Base-by-base conservation (phyloP, 2,888 invertebrate species). In the Thalpophila matura region DNA sequence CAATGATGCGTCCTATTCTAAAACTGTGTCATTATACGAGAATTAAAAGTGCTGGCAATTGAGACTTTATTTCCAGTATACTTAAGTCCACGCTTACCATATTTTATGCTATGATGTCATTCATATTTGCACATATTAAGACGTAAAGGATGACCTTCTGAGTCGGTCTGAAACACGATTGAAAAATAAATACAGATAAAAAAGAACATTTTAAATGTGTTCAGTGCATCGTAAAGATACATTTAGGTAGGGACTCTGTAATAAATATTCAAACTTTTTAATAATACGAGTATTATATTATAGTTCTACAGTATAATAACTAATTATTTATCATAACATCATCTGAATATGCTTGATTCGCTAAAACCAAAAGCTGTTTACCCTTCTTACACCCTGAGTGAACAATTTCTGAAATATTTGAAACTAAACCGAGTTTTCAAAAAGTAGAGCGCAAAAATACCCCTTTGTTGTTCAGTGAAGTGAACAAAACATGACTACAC, bases 51-150 rank as follows among this genome's bases (percentile, higher is more conserved):
- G 38, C 27, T 40, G 7, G 63, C 56, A 68, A 63, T 63, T 63
- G 46, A 56, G 46, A 42, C 68, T 35, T 45, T 35, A 61, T 47
- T 57, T 51, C 64, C 29, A 47, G 35, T 33, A 16, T 12, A 45
- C 40, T 55, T 50, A 54, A 50, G 63, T 46, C 50, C 22, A 38
- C 49, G 14, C 7, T 46, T 43, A 29, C 14, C 4, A 50, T 47
- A 55, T 56, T 59, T 42, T 47, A 20, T 43, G 49, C 35, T 51
- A 74, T 65, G 70, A 74, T 74, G 74, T 74, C 70, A 74, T 65
- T 47, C 75, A 58, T 69, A 74, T 74, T 74, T 74, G 54, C 51
- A 53, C 75, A 73, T 14, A 64, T 65, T 65, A 69, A 65, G 65
- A 65, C 70, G 43, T 60, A 59, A 59, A 33, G 20, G 5, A 20